These are phyloP conservation scores for Hypsibius dujardini DNA, from an alignment of 1,140 invertebrate genomes.

Conservation along the genomic window DNA sequence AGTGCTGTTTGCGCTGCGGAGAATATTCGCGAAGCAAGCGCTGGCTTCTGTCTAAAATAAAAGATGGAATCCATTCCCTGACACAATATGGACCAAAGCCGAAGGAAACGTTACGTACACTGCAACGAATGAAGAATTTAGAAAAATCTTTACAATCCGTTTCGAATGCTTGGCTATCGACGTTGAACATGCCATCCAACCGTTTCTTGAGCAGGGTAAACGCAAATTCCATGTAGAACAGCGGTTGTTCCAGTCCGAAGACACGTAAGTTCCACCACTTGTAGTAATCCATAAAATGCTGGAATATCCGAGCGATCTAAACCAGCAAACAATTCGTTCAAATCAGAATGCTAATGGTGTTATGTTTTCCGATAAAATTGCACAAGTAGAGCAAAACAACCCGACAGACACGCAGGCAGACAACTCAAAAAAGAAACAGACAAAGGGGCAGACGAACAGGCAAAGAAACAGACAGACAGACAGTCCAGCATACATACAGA, in stretches of 20 bases:
- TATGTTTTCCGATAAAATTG: too few species aligned
- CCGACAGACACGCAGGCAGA: too few species aligned
- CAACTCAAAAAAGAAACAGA: too few species aligned
- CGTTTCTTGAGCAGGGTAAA: constrained; percentile 1
- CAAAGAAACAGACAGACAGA: too few species aligned
- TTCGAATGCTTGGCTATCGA: constrained; percentile 1
- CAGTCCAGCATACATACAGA: too few species aligned
- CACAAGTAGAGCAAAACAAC: too few species aligned
- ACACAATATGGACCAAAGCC: too few species aligned
- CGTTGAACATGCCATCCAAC: not conserved
- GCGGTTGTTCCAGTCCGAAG: not conserved
- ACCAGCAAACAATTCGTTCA: not conserved
- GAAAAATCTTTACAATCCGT: not conserved
- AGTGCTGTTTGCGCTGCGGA: not conserved
- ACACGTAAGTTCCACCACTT: constrained; percentile 8
- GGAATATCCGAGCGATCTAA: constrained; percentile 9
- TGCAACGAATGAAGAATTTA: not conserved
- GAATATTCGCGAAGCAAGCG: not conserved
- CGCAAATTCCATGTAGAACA: not conserved
- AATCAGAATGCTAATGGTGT: too few species aligned
- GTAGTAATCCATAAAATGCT: constrained; percentile 9
- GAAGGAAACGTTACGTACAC: not conserved
- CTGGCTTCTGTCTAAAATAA: not conserved
- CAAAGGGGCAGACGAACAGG: too few species aligned
- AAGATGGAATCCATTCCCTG: too few species aligned